Percentiles rank a stretch among this genome's conserved stretches.
Conservation (phyloP, 2,797 vertebrate species). For the Aulostomus chinensis region DNA sequence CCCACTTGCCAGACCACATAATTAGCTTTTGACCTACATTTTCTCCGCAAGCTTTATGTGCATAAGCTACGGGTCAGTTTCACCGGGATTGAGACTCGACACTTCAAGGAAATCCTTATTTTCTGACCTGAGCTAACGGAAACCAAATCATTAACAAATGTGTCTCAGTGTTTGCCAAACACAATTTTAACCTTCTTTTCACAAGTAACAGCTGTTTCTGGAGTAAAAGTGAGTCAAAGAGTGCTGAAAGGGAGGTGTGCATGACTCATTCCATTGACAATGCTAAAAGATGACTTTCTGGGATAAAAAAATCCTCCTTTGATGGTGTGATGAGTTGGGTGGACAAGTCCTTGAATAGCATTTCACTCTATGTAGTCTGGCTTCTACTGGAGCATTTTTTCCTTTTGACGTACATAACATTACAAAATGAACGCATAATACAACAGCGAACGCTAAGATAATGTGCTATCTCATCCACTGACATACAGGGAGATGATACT, state of each 20-base stretch:
- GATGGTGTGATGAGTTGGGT: slow-evolving; percentile 62
- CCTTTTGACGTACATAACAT: slow-evolving; percentile 1
- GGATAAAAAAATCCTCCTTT: slow-evolving; percentile 58
- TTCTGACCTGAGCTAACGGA: slow-evolving; percentile 26
- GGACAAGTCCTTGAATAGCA: slow-evolving; percentile 57
- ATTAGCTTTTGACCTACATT: slow-evolving; percentile 81
- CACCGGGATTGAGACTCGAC: slow-evolving; percentile 45
- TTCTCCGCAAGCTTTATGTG: slow-evolving; percentile 52
- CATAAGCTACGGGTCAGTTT: slow-evolving; percentile 64
- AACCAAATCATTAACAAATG: slow-evolving; percentile 33
- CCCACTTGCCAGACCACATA: slow-evolving; percentile 69
- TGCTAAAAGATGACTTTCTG: slow-evolving; percentile 58
- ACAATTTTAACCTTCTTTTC: slow-evolving; percentile 47
- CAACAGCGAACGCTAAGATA: neutral
- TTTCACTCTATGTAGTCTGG: slow-evolving; percentile 32
- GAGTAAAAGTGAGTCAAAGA: slow-evolving; percentile 50
- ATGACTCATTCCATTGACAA: slow-evolving; percentile 65
- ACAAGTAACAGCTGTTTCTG: slow-evolving; percentile 65
- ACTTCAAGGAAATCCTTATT: slow-evolving; percentile 45
- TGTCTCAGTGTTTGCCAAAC: slow-evolving; percentile 52
- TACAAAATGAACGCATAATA: neutral
- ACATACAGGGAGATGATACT: neutral
- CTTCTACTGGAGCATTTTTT: slow-evolving; percentile 27
- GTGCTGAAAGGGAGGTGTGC: slow-evolving; percentile 45
- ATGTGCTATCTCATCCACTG: too few species aligned